A percentile compares a stretch with the other conserved stretches of the same genome.
Conservation (phyloP, 2,888 invertebrate genomes). For the Siphlonurus alternatus region DNA sequence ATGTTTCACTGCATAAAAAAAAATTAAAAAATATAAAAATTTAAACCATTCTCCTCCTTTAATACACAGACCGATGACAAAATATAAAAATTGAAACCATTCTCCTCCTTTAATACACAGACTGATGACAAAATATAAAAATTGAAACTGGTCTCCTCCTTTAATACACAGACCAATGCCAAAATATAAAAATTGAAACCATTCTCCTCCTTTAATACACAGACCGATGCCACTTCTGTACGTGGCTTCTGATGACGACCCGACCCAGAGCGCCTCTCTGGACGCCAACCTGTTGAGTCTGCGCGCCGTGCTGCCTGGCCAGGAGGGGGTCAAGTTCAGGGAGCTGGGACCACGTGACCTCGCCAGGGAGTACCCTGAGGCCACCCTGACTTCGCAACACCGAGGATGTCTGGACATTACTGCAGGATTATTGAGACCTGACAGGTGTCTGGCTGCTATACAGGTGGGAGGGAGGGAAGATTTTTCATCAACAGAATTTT, state of each 20-base stretch:
- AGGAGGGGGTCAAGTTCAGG: background rate
- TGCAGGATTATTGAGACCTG: slow-evolving; percentile 7
- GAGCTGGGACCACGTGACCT: slow-evolving; percentile 2
- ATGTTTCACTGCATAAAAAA: too few species aligned
- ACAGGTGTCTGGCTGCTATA: slow-evolving; percentile 5
- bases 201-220: background rate
- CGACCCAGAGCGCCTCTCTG: too few species aligned
- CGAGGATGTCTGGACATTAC: slow-evolving; percentile 5
- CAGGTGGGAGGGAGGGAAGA: slow-evolving; percentile 5
- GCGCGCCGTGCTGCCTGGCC: background rate
- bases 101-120: too few species aligned
- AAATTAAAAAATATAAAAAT: too few species aligned
- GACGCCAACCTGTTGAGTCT: background rate
- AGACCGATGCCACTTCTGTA: background rate
- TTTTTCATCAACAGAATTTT: too few species aligned
- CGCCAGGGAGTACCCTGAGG: slow-evolving; percentile 3
- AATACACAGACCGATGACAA: too few species aligned
- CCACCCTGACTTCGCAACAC: background rate
- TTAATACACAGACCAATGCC: too few species aligned
- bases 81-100: too few species aligned
- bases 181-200: too few species aligned
- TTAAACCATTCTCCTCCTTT: too few species aligned
- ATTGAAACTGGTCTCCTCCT: too few species aligned
- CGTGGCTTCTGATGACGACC: slow-evolving; percentile 4
- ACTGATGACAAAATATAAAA: too few species aligned